Percentiles rank a stretch among this genome's conserved stretches.
Evolutionary conservation across 2,797 vertebrate species (phyloP).

Genomic region (Tinamus major): DNA sequence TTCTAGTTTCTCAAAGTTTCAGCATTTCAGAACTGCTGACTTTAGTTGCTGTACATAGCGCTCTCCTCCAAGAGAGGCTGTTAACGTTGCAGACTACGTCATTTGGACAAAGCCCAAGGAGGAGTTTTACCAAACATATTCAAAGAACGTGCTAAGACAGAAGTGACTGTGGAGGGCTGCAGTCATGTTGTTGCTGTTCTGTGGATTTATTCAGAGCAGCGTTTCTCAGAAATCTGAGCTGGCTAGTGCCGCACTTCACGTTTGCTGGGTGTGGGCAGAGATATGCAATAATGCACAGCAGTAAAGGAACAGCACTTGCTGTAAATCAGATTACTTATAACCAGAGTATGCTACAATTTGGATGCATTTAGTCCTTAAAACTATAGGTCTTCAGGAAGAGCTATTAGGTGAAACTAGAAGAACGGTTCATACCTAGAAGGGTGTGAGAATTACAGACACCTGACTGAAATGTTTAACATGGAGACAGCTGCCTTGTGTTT

Average conservation of each 20-base stretch:
- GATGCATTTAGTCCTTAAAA: neutral
- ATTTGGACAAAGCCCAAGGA: neutral
- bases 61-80: neutral
- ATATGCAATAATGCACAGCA: neutral
- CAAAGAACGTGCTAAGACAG: neutral
- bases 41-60: neutral
- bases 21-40: neutral
- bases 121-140: neutral
- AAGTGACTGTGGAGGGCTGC: accelerated
- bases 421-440: neutral
- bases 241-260: neutral
- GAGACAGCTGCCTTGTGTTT: neutral
- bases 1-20: neutral
- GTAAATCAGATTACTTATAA: neutral
- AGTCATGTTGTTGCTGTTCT: neutral
- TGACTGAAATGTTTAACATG: neutral
- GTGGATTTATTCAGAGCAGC: neutral
- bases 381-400: neutral
- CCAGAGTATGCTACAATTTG: neutral
- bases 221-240: conserved; percentile 44
- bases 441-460: neutral
- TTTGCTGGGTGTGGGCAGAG: neutral
- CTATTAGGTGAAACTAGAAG: neutral
- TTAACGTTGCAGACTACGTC: neutral
- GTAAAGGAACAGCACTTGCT: neutral